Conservation (phyloP, 2,888 invertebrate species). For the Leptopilina drosophilae region DNA sequence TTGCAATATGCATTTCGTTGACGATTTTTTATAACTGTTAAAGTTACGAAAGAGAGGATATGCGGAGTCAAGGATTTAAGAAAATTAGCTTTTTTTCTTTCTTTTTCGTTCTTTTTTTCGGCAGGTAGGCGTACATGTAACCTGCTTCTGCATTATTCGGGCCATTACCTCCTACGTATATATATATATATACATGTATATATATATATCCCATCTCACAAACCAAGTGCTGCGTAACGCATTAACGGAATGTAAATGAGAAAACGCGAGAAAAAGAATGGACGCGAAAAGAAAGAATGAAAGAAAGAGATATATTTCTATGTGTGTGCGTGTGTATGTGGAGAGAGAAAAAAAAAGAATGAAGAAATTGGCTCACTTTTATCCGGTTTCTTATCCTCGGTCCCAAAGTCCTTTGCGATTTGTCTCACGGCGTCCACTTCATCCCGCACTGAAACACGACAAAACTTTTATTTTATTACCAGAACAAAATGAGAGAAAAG, state of each 20-base stretch:
- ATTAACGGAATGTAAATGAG: slow-evolving; percentile 44
- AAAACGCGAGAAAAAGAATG: slow-evolving; percentile 41
- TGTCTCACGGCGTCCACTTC: slow-evolving; percentile 64
- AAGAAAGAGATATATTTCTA: slow-evolving; percentile 8
- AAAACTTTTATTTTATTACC: slow-evolving; percentile 36
- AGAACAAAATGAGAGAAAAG: neutral
- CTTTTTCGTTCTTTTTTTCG: slow-evolving; percentile 31
- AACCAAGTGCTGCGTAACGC: slow-evolving; percentile 44
- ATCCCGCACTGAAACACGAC: slow-evolving; percentile 63
- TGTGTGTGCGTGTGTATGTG: no score
- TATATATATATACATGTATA: slow-evolving; percentile 4
- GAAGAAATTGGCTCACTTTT: slow-evolving; percentile 61
- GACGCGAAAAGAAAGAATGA: slow-evolving; percentile 41
- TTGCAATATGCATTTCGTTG: slow-evolving; percentile 1
- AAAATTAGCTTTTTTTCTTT: slow-evolving; percentile 6
- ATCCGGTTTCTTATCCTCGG: slow-evolving; percentile 65
- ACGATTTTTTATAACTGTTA: slow-evolving; percentile 27
- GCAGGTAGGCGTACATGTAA: slow-evolving; percentile 46
- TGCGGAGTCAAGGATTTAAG: slow-evolving; percentile 17
- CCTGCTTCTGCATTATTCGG: slow-evolving; percentile 46
- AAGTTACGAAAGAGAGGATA: slow-evolving; percentile 33
- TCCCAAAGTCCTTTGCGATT: slow-evolving; percentile 60
- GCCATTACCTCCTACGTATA: slow-evolving; percentile 48
- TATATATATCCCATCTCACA: slow-evolving; percentile 12
- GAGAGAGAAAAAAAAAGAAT: slow-evolving; percentile 27